Base-by-base conservation (phyloP, 2,888 invertebrate genomes). In the Trisateles emortualis region DNA sequence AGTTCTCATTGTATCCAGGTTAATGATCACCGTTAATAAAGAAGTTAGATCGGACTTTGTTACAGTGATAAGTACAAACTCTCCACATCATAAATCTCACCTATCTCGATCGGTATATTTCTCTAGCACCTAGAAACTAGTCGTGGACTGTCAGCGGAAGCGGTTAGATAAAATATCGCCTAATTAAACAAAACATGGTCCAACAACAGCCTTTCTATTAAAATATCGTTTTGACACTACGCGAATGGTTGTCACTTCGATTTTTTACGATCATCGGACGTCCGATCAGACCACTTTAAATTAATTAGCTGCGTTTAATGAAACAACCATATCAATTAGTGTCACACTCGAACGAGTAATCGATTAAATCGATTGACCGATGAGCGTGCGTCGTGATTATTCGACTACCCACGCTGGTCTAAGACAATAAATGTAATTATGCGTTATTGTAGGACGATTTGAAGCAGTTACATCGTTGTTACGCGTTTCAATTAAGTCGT, bases 251-350 rank as follows among this genome's bases (percentile, higher is more conserved):
- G 76, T 82, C 79, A 79, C 71, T 79, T 54, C 14, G 38, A 6
- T 26, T 39, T 80, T 83, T 83, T 78, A 76, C 72, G 68, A 71
- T 62, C 70, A 64, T 73, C 74, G 74, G 72, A 81, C 59, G 70
- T 75, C 69, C 70, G 66, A 75, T 57, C 62, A 53, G 64, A 66
- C 68, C 77, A 78, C 79, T 74, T 83, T 78, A 77, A 83, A 85
- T 84, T 83, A 86, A 88, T 88, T 86, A 84, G 78, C 72, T 74
- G 61, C 73, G 69, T 82, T 84, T 84, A 82, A 75, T 77, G 74
- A 76, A 79, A 84, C 82, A 78, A 79, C 72, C 67, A 67, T 74
- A 84, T 86, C 86, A 79, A 88, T 89, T 87, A 87, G 74, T 81
- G 86, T 82, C 83, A 78, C 76, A 74, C 79, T 79, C 75, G 76